Conservation (phyloP, 1,140 invertebrate genomes). For the Cydia strobilella region DNA sequence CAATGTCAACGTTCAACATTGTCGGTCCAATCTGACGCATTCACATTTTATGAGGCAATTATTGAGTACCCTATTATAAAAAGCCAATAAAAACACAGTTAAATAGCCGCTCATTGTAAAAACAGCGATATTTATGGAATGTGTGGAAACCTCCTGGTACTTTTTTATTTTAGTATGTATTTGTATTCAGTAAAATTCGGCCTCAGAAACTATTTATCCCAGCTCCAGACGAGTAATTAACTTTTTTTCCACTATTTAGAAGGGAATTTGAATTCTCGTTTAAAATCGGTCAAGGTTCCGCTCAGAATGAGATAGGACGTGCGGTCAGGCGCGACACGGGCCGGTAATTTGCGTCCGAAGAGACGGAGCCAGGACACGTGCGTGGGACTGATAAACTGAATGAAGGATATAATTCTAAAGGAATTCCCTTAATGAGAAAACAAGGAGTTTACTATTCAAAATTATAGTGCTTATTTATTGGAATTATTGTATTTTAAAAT, state of each 20-base stretch:
- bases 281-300: slow-evolving; percentile 25
- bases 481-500: no score
- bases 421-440: slow-evolving; percentile 11
- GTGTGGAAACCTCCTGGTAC: no score
- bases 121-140: no score
- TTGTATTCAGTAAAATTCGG: no score
- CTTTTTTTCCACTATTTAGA: background rate
- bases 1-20: no score
- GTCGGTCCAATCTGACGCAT: no score
- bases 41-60: no score
- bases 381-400: slow-evolving; percentile 7
- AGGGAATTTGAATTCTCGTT: slow-evolving; percentile 23
- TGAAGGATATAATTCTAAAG: background rate
- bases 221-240: background rate
- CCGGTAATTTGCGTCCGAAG: slow-evolving; percentile 26
- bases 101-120: no score
- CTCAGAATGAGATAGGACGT: slow-evolving; percentile 17
- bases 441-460: background rate
- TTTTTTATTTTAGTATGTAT: no score
- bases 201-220: background rate
- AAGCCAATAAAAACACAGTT: no score
- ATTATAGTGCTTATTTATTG: no score
- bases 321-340: slow-evolving; percentile 4
- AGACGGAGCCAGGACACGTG: background rate
- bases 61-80: no score